phyloP scores from a whole-genome alignment of 2,888 invertebrate genomes.

The Allophyes oxyacanthae region DNA sequence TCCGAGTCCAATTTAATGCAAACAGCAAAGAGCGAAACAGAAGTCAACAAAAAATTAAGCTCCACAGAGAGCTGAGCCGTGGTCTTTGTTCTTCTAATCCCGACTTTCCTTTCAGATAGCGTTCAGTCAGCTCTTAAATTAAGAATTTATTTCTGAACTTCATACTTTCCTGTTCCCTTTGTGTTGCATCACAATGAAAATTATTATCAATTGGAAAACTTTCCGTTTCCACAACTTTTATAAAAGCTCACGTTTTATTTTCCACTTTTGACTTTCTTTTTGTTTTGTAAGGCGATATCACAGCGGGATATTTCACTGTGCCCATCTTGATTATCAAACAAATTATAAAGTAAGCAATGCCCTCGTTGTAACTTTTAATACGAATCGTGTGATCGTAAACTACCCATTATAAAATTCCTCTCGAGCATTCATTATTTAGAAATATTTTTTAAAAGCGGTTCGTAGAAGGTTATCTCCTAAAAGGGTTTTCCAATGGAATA shows the following conservation, averaged over 20 bases:
- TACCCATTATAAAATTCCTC: constrained; percentile 53
- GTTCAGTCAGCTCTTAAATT: constrained; percentile 86
- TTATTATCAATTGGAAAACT: constrained; percentile 88
- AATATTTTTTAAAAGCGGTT: constrained; percentile 69
- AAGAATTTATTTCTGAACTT: constrained; percentile 87
- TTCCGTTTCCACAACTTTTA: constrained; percentile 79
- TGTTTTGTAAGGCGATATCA: constrained; percentile 68
- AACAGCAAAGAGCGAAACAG: constrained; percentile 75
- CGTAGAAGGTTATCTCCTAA: constrained; percentile 71
- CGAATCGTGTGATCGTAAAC: constrained; percentile 44
- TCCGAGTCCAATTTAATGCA: constrained; percentile 67
- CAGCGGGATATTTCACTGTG: constrained; percentile 61
- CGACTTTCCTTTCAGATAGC: constrained; percentile 84
- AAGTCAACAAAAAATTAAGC: constrained; percentile 79
- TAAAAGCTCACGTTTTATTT: constrained; percentile 82
- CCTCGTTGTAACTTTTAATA: constrained; percentile 41
- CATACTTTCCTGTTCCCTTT: constrained; percentile 84
- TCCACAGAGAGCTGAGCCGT: constrained; percentile 69
- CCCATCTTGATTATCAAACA: constrained; percentile 61
- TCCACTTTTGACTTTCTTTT: constrained; percentile 76
- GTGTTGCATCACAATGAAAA: constrained; percentile 87
- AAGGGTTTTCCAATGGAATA: constrained; percentile 81
- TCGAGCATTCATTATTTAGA: constrained; percentile 67
- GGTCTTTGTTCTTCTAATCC: constrained; percentile 85
- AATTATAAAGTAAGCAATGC: constrained; percentile 51